Evolutionary conservation across 2,113 vertebrate genomes (phyloP), one percentile per base, ranked within the genome.

Genomic region (Aspiorhynchus laticeps): DNA sequence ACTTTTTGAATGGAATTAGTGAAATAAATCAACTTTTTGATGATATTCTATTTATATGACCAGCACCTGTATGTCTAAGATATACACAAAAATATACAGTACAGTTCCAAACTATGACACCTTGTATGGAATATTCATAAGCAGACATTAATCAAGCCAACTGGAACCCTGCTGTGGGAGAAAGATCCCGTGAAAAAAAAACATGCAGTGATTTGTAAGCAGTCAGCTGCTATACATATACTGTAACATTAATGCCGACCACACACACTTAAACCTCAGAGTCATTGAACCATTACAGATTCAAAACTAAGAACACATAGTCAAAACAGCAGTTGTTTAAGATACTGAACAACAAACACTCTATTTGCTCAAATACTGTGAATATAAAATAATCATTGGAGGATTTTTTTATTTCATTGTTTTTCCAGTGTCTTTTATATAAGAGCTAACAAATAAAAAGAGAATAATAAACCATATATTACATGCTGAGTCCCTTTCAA

Each of bases 191-290:
- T 82, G 80, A 46, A 65, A 83, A 71, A 74, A 31, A 53, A 71
- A 71, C 65, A 83, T 83, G 65, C 65, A 83, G 81, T 82, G 61
- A 83, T 71, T 83, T 83, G 81, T 83, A 83, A 83, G 81, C 43
- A 83, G 81, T 83, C 65, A 71, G 80, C 80, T 82, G 80, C 56
- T 80, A 21, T 82, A 67, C 80, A 82, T 82, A 82, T 46, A 82
- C 38, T 43, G 59, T 81, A 63, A 81, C 41, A 31, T 82, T 82
- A 46, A 67, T 28, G 80, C 61, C n/a, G 38, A 82, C 38, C 80
- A 65, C 59, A 82, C 80, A 76, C 41, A 43, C 59, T 46, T 46
- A 51, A 51, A 83, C 61, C 65, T 19, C 26, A 83, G 81, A 83
- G 81, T 71, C 61, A 71, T n/a, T 71, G 41, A 83, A 71, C 81